Conservation (phyloP, 2,113 vertebrate genomes). For the Pollachius pollachius region DNA sequence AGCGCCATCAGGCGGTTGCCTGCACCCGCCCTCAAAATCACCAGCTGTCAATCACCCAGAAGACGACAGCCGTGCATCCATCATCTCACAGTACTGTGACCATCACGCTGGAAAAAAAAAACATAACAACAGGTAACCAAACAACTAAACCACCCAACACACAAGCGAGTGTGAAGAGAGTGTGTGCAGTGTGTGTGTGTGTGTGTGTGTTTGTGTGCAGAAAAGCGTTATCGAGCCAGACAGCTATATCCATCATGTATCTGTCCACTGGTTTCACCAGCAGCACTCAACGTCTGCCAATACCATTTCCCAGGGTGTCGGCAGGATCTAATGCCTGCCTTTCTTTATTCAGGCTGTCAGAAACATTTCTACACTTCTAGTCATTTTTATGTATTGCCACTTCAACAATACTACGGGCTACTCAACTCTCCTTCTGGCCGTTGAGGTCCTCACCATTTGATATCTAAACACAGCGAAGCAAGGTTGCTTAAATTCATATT, state of each 20-base stretch:
- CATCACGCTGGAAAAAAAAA: constrained; percentile 21
- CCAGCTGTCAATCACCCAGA: constrained; percentile 49
- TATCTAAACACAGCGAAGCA: too few relatives aligned
- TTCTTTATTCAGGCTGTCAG: too few relatives aligned
- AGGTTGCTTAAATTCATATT: too few relatives aligned
- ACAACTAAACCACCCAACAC: constrained; percentile 6
- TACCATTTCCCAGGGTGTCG: too few relatives aligned
- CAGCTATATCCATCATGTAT: constrained; percentile 52
- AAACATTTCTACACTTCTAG: too few relatives aligned
- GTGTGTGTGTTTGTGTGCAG: constrained; percentile 1
- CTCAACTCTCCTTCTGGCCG: too few relatives aligned
- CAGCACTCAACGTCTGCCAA: constrained; percentile 23
- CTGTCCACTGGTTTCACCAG: constrained; percentile 18
- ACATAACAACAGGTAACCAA: constrained; percentile 9
- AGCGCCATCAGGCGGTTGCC: not conserved
- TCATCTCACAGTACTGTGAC: constrained; percentile 32
- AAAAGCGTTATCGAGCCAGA: constrained; percentile 43
- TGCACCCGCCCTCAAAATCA: constrained; percentile 21
- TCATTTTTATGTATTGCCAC: too few relatives aligned
- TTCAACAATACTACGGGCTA: too few relatives aligned
- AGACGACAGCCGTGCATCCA: constrained; percentile 49
- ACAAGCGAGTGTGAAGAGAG: constrained; percentile 2
- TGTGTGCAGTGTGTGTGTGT: not conserved
- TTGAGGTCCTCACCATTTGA: too few relatives aligned
- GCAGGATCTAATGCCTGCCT: too few relatives aligned